Conservation (phyloP, 2,797 vertebrate species). For the Muraenolepis orangiensis region DNA sequence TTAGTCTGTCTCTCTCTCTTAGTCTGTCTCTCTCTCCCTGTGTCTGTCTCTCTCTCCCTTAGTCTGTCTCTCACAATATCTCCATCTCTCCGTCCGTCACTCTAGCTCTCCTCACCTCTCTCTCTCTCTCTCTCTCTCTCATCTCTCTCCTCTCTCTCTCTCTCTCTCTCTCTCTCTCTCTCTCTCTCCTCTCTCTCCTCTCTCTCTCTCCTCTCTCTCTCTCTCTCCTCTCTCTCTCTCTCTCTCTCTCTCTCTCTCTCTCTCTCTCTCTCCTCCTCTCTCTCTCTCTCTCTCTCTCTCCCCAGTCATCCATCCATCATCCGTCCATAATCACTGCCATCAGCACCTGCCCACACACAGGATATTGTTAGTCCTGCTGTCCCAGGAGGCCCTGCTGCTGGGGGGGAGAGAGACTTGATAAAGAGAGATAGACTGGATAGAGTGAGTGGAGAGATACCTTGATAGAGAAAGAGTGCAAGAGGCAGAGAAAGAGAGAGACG, state of each 20-base stretch:
- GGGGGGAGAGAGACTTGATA: not conserved
- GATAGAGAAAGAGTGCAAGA: constrained; percentile 3
- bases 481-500: not conserved
- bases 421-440: not conserved
- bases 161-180: too few species aligned
- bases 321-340: constrained; percentile 49
- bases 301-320: constrained; percentile 17
- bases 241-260: constrained; percentile 11
- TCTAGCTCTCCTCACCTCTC: constrained; percentile 32
- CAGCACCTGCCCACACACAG: constrained; percentile 37
- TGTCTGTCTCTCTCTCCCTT: constrained; percentile 6
- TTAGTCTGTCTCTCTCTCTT: too few species aligned
- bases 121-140: constrained; percentile 2
- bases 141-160: too few species aligned
- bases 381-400: constrained; percentile 9
- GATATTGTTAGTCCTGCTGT: constrained; percentile 31
- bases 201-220: not conserved
- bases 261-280: constrained; percentile 37
- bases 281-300: constrained; percentile 5
- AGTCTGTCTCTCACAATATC: not conserved
- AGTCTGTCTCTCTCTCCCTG: not conserved
- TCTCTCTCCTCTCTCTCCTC: too few species aligned
- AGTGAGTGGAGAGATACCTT: not conserved
- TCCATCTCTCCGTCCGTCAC: constrained; percentile 14
- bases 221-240: constrained; percentile 1